Evolutionary conservation across 2,888 invertebrate species (phyloP).

Genomic region (Phengaris alcon): DNA sequence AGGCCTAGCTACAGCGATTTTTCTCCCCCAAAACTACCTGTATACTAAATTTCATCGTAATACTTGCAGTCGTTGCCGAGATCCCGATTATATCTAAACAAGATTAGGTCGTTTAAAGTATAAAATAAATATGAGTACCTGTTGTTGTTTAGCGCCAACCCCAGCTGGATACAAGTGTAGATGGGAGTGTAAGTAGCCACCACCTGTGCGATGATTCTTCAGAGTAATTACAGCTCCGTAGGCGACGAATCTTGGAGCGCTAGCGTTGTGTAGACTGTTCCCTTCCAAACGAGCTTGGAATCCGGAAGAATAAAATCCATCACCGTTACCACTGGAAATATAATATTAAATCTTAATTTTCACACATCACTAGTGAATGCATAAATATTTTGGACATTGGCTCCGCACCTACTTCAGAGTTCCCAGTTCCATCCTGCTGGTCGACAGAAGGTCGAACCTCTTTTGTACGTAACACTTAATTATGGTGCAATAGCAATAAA

Average conservation of each 20-base stretch:
- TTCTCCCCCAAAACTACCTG: too few relatives aligned
- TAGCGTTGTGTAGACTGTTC: slow-evolving; percentile 95
- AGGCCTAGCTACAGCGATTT: too few relatives aligned
- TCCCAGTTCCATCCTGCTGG: too few relatives aligned
- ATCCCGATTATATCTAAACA: too few relatives aligned
- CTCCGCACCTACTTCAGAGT: too few relatives aligned
- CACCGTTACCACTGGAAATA: slow-evolving; percentile 90
- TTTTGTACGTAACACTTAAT: too few relatives aligned
- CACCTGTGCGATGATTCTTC: slow-evolving; percentile 96
- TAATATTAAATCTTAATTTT: background rate
- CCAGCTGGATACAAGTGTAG: slow-evolving; percentile 96
- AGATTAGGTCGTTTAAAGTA: too few relatives aligned
- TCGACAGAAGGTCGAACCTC: too few relatives aligned
- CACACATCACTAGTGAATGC: background rate
- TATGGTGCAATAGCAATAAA: too few relatives aligned
- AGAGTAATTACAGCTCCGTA: slow-evolving; percentile 93
- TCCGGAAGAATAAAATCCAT: slow-evolving; percentile 97
- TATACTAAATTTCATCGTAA: too few relatives aligned
- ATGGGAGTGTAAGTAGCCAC: slow-evolving; percentile 97
- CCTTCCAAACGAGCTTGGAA: slow-evolving; percentile 96
- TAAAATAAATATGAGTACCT: slow-evolving; percentile 75
- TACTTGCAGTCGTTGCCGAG: too few relatives aligned
- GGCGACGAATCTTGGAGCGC: slow-evolving; percentile 93
- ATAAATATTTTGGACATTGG: too few relatives aligned
- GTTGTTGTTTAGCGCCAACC: slow-evolving; percentile 93